Evolutionary conservation across 1,140 invertebrate genomes (phyloP).

Genomic region (Meteorus sp.): DNA sequence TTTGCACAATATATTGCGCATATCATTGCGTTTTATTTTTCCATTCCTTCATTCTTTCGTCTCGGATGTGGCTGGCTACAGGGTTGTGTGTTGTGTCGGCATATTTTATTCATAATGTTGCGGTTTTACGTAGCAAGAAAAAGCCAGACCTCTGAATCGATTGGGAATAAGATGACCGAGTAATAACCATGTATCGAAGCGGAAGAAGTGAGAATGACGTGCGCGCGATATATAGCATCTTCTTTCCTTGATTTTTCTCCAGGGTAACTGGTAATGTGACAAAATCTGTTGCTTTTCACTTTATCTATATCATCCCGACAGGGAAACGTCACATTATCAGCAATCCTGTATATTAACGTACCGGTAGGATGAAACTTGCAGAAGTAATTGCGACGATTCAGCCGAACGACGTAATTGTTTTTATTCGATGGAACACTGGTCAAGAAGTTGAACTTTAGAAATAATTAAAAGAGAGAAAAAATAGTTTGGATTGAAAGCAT

Average conservation of each 20-base stretch:
- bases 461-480: slow-evolving; percentile 1
- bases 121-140: slow-evolving; percentile 11
- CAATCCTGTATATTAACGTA: slow-evolving; percentile 15
- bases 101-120: slow-evolving; percentile 3
- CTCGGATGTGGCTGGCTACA: slow-evolving; percentile 17
- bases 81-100: not conserved
- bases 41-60: slow-evolving; percentile 29
- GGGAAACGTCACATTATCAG: too few relatives aligned
- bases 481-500: not conserved
- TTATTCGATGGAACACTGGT: slow-evolving; percentile 8
- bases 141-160: slow-evolving; percentile 17
- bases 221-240: too few relatives aligned
- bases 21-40: not conserved
- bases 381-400: slow-evolving; percentile 26
- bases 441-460: not conserved
- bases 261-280: too few relatives aligned
- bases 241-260: slow-evolving; percentile 9
- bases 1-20: not conserved
- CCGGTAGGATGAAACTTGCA: not conserved
- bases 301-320: too few relatives aligned
- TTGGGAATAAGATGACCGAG: slow-evolving; percentile 24
- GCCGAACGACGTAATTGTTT: slow-evolving; percentile 33
- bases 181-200: slow-evolving; percentile 37
- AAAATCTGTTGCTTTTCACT: too few relatives aligned
- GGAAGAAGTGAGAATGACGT: too few relatives aligned